phyloP scores from a whole-genome alignment of 2,888 invertebrate genomes.

The Dolomedes plantarius region DNA sequence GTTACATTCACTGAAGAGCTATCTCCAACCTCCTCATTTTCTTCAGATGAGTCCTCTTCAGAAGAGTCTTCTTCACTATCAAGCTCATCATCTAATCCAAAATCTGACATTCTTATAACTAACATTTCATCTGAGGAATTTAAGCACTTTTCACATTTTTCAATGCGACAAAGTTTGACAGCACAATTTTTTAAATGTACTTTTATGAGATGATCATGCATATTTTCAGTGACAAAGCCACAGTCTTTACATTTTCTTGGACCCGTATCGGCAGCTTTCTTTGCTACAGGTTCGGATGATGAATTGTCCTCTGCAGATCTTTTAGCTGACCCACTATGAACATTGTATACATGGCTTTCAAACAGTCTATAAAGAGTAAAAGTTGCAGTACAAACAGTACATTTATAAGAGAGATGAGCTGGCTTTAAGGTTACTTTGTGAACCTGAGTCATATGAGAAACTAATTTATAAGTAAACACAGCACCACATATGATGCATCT shows the following conservation, averaged over 20 bases:
- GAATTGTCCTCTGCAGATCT: slow-evolving; percentile 52
- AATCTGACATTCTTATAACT: slow-evolving; percentile 72
- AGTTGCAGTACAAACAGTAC: slow-evolving; percentile 95
- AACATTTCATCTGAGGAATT: slow-evolving; percentile 72
- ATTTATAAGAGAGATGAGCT: slow-evolving; percentile 94
- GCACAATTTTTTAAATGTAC: slow-evolving; percentile 72
- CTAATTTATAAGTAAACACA: slow-evolving; percentile 94
- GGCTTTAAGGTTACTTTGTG: slow-evolving; percentile 94
- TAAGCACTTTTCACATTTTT: slow-evolving; percentile 73
- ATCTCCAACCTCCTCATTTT: not conserved
- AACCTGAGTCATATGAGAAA: slow-evolving; percentile 93
- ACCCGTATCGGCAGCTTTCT: slow-evolving; percentile 9
- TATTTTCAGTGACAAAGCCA: slow-evolving; percentile 59
- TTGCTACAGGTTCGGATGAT: slow-evolving; percentile 35
- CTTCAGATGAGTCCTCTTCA: slow-evolving; percentile 18
- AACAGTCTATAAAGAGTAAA: slow-evolving; percentile 97
- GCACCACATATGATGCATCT: slow-evolving; percentile 96
- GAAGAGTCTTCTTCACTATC: slow-evolving; percentile 18
- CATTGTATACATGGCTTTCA: slow-evolving; percentile 94
- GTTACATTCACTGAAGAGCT: slow-evolving; percentile 2
- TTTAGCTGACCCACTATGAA: slow-evolving; percentile 85
- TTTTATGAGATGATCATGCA: slow-evolving; percentile 70
- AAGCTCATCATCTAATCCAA: slow-evolving; percentile 68
- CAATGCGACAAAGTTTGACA: slow-evolving; percentile 73
- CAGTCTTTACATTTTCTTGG: slow-evolving; percentile 69